These are phyloP conservation scores for Xiphorhynchus erythropygius DNA, from an alignment of 2,797 vertebrate genomes.

Conservation along the genomic window DNA sequence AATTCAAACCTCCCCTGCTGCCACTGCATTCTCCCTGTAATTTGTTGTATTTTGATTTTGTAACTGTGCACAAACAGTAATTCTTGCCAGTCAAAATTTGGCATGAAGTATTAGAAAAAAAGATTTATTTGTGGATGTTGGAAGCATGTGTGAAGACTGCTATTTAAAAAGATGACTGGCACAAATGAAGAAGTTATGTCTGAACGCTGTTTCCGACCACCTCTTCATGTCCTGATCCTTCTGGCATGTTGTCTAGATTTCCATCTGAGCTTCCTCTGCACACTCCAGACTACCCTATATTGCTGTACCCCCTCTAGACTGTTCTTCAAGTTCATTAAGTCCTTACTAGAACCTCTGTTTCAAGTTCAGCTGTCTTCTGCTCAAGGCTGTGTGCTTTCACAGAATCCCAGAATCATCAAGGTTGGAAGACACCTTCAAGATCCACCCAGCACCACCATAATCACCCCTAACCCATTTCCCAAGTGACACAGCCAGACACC, in stretches of 20 bases:
- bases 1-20: not conserved
- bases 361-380: not conserved
- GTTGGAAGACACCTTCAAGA: not conserved
- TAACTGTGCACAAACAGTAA: slow-evolving; percentile 1
- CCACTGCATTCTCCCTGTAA: not conserved
- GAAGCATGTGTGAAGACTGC: slow-evolving; percentile 14
- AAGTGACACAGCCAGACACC: not conserved
- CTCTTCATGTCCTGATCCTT: slow-evolving; percentile 25
- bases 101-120: slow-evolving; percentile 20
- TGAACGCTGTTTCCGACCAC: not conserved
- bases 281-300: not conserved
- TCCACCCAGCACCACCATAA: not conserved
- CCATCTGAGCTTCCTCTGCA: not conserved
- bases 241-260: not conserved
- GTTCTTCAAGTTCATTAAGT: not conserved
- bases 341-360: not conserved
- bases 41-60: slow-evolving; percentile 10
- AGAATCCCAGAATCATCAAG: not conserved
- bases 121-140: slow-evolving; percentile 28
- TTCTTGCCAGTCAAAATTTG: slow-evolving; percentile 48
- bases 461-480: not conserved
- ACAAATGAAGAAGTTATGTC: slow-evolving; percentile 15
- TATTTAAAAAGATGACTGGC: slow-evolving; percentile 48
- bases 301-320: not conserved
- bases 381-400: not conserved